Conservation (phyloP, 2,113 vertebrate genomes). For the Cervus canadensis region DNA sequence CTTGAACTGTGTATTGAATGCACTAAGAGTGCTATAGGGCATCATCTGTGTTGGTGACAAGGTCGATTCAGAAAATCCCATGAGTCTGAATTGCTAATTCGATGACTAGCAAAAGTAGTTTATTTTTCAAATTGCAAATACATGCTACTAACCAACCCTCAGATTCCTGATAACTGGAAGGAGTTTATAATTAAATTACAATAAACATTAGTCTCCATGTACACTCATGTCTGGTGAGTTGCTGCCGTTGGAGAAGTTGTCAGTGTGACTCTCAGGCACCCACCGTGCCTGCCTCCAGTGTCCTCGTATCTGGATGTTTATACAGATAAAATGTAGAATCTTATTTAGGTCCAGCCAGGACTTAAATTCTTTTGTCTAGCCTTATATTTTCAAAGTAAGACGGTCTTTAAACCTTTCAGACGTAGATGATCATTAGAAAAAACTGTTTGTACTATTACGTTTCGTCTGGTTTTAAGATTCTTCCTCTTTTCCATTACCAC, state of each 20-base stretch:
- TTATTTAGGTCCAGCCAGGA: not conserved
- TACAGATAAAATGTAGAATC: not conserved
- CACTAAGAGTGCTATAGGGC: not conserved
- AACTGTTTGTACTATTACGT: not conserved
- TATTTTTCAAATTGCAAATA: constrained; percentile 1
- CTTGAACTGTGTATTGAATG: not conserved
- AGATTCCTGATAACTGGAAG: not conserved
- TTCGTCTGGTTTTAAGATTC: not conserved
- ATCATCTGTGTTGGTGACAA: not conserved
- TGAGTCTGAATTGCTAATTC: not conserved
- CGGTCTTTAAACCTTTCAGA: not conserved
- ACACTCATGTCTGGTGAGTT: not conserved
- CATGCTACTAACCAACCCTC: not conserved
- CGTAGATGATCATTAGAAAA: not conserved
- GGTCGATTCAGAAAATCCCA: not conserved
- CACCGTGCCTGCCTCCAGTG: not conserved
- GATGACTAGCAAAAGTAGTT: not conserved
- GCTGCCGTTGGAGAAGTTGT: not conserved
- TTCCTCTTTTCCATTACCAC: not conserved
- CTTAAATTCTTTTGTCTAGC: not conserved
- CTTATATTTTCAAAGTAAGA: not conserved
- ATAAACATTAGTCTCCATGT: not conserved
- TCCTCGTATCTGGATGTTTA: not conserved
- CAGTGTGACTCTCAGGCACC: not conserved
- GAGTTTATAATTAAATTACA: not conserved